Conservation (phyloP, 2,888 invertebrate species). For the Dyspetes luteomarginatus region DNA sequence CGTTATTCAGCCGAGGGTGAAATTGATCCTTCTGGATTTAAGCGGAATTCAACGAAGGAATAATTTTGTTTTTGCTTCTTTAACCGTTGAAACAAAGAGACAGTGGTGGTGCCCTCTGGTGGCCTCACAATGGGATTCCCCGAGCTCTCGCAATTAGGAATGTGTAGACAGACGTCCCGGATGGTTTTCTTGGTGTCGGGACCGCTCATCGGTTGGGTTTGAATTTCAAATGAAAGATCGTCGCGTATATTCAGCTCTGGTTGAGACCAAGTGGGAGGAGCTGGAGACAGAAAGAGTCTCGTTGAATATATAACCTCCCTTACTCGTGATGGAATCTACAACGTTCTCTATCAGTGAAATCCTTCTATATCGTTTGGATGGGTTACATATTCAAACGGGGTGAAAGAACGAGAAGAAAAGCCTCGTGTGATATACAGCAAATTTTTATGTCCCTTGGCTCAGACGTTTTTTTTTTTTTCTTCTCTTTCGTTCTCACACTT, state of each 20-base stretch:
- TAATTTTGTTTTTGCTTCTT: conserved; percentile 12
- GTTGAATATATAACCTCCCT: conserved; percentile 59
- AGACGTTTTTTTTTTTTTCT: too few relatives aligned
- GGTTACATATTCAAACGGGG: conserved; percentile 47
- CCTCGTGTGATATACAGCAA: conserved; percentile 48
- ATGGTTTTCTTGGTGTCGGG: conserved; percentile 35
- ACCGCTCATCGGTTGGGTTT: conserved; percentile 57
- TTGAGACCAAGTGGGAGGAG: conserved; percentile 21
- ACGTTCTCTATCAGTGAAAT: conserved; percentile 9
- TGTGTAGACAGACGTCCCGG: conserved; percentile 48
- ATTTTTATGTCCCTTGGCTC: conserved; percentile 52
- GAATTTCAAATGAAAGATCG: conserved; percentile 63
- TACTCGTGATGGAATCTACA: conserved; percentile 24
- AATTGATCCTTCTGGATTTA: conserved; percentile 53
- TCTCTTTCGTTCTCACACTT: conserved; percentile 34
- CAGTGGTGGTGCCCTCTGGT: too few relatives aligned
- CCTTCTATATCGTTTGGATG: conserved; percentile 32
- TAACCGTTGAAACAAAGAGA: too few relatives aligned
- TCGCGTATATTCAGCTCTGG: not conserved
- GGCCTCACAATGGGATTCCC: not conserved
- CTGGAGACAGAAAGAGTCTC: conserved; percentile 23
- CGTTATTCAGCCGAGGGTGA: conserved; percentile 44
- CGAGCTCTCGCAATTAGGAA: conserved; percentile 56
- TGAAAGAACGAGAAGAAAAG: conserved; percentile 39
- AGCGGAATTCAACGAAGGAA: conserved; percentile 20